Conservation (phyloP, 35 echinoderm and acorn worm species). For the Eucidaris tribuloides region DNA sequence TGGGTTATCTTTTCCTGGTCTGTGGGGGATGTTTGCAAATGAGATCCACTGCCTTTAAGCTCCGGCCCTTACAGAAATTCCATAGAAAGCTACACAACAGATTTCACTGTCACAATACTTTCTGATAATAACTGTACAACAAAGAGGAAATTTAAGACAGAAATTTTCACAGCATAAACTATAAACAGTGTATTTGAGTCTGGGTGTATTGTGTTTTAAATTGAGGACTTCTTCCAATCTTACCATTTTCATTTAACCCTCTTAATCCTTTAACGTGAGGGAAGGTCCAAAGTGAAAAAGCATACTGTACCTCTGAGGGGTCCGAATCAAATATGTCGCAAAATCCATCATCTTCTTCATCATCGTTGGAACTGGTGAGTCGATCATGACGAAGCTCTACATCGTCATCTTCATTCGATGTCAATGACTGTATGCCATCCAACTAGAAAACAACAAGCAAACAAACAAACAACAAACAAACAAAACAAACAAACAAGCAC, state of each 20-base stretch:
- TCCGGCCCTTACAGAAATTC: no score
- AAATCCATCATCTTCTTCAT: slow-evolving; percentile 88
- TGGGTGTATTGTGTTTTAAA: background rate
- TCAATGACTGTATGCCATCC: background rate
- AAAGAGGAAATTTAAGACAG: background rate
- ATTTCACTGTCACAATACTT: no score
- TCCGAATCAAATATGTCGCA: slow-evolving; percentile 76
- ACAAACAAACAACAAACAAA: background rate
- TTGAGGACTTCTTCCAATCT: background rate
- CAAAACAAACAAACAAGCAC: background rate
- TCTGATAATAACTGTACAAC: background rate
- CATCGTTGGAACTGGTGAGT: slow-evolving; percentile 68
- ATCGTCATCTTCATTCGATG: slow-evolving; percentile 35
- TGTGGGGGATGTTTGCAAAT: no score
- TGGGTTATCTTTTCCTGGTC: no score
- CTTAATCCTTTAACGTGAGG: background rate
- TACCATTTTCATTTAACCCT: background rate
- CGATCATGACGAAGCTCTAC: slow-evolving; percentile 41
- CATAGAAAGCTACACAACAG: no score
- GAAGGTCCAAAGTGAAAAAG: background rate
- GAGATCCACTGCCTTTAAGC: no score
- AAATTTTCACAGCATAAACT: background rate
- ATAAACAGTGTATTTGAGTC: background rate
- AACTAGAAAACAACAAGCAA: background rate
- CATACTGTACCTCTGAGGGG: slow-evolving; percentile 57